These are phyloP conservation scores for Ceramica pisi DNA, from an alignment of 2,888 invertebrate species.

Conservation along the genomic window DNA sequence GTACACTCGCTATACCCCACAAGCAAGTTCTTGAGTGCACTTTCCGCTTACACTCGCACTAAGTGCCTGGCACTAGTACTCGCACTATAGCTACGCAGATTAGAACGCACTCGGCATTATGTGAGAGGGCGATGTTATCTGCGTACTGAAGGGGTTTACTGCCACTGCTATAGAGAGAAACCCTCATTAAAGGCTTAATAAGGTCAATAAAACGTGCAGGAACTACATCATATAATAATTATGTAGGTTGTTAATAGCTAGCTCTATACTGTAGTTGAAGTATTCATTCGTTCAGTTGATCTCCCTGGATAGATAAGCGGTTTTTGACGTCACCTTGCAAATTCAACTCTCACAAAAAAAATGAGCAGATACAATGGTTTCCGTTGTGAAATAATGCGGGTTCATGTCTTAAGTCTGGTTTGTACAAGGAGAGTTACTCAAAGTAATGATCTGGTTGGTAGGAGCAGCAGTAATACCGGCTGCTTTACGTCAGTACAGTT, in stretches of 20 bases:
- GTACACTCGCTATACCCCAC: not conserved
- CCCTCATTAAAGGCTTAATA: constrained; percentile 5
- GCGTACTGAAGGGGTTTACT: not conserved
- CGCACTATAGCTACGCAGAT: constrained; percentile 19
- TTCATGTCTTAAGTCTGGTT: not conserved
- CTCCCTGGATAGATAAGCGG: not conserved
- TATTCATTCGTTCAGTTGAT: not conserved
- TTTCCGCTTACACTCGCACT: not conserved
- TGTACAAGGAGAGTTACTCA: not conserved
- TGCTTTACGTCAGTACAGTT: not conserved
- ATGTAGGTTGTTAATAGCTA: not conserved
- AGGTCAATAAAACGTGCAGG: constrained; percentile 2
- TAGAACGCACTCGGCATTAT: constrained; percentile 4
- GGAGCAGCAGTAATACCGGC: not conserved
- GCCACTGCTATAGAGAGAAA: not conserved
- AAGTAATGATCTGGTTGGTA: not conserved
- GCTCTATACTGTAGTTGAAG: not conserved
- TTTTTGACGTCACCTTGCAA: too few relatives aligned
- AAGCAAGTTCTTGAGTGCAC: not conserved
- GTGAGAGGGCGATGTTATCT: constrained; percentile 7
- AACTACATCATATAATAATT: not conserved
- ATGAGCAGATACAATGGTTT: too few relatives aligned
- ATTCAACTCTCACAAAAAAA: too few relatives aligned
- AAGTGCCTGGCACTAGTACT: not conserved
- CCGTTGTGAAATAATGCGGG: too few relatives aligned